Evolutionary conservation across 2,113 vertebrate species (phyloP).

Genomic region (Paedocypris sp.): DNA sequence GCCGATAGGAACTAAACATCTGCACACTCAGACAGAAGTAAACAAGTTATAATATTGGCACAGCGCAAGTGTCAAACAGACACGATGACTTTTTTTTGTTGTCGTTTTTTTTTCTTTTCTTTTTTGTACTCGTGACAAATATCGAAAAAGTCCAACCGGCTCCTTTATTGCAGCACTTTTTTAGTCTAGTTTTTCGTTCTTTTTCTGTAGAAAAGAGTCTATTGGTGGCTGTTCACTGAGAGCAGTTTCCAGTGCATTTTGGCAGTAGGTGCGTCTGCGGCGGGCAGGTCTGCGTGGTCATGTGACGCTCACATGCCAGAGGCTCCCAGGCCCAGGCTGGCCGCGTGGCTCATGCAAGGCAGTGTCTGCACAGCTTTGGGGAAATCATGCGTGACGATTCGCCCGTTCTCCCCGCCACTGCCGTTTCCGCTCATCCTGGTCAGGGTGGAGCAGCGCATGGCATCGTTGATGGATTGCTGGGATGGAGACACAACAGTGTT

Average conservation of each 20-base stretch:
- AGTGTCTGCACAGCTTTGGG: constrained; percentile 93
- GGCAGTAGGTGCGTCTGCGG: constrained; percentile 69
- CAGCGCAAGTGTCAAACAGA: constrained; percentile 49
- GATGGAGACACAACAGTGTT: constrained; percentile 18
- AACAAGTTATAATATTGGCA: constrained; percentile 54
- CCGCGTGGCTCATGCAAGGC: constrained; percentile 96
- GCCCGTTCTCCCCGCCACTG: constrained; percentile 83
- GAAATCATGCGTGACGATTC: constrained; percentile 95
- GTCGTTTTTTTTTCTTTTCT: constrained; percentile 18
- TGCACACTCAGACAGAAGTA: constrained; percentile 60
- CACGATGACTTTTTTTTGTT: constrained; percentile 33
- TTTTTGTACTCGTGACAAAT: constrained; percentile 40
- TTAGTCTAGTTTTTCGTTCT: constrained; percentile 12
- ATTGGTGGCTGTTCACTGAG: constrained; percentile 34
- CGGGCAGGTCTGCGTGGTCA: constrained; percentile 16
- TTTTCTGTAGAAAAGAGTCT: constrained; percentile 43
- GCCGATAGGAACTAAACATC: constrained; percentile 48
- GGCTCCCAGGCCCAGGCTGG: constrained; percentile 90
- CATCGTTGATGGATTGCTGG: constrained; percentile 95
- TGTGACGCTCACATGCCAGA: constrained; percentile 79
- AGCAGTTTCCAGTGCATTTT: constrained; percentile 59
- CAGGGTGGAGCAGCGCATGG: constrained; percentile 90
- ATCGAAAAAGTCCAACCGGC: constrained; percentile 44
- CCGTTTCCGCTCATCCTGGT: constrained; percentile 80
- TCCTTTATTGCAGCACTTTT: constrained; percentile 62